Evolutionary conservation across 2,888 invertebrate species (phyloP).

Genomic region (Sepiola atlantica): DNA sequence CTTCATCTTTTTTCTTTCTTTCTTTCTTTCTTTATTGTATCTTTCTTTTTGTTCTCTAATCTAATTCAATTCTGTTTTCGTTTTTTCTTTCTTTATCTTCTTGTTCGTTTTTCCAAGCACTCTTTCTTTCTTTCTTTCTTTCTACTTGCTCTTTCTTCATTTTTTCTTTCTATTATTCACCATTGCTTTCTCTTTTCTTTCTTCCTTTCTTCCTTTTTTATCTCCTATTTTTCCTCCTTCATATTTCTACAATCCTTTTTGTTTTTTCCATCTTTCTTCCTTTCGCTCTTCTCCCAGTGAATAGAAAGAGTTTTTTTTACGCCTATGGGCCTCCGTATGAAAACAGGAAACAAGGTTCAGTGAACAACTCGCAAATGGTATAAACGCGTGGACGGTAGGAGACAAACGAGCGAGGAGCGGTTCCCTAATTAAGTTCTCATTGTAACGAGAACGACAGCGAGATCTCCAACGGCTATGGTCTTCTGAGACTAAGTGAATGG

Average conservation of each 20-base stretch:
- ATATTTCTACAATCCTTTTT: not conserved
- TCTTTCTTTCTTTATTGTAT: not conserved
- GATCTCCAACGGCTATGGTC: slow-evolving; percentile 32
- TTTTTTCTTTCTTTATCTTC: not conserved
- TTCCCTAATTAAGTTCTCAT: slow-evolving; percentile 21
- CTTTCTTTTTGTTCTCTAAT: not conserved
- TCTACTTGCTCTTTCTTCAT: not conserved
- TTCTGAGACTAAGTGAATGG: not conserved
- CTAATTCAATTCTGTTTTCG: not conserved
- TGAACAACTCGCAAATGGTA: not conserved
- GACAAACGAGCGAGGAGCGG: not conserved
- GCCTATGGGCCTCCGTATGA: slow-evolving; percentile 3
- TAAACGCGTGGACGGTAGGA: not conserved
- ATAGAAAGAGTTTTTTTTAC: not conserved
- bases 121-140: not conserved
- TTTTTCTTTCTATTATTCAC: not conserved
- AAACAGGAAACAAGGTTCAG: slow-evolving; percentile 24
- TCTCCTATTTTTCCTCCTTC: not conserved
- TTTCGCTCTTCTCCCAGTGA: too few species aligned
- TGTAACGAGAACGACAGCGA: not conserved
- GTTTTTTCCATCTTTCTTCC: not conserved
- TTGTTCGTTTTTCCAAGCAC: not conserved
- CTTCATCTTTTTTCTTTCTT: not conserved
- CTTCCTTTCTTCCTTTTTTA: not conserved
- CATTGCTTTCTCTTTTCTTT: not conserved